These are phyloP conservation scores for Dryas iulia DNA, from an alignment of 1,140 invertebrate genomes.

Conservation along the genomic window DNA sequence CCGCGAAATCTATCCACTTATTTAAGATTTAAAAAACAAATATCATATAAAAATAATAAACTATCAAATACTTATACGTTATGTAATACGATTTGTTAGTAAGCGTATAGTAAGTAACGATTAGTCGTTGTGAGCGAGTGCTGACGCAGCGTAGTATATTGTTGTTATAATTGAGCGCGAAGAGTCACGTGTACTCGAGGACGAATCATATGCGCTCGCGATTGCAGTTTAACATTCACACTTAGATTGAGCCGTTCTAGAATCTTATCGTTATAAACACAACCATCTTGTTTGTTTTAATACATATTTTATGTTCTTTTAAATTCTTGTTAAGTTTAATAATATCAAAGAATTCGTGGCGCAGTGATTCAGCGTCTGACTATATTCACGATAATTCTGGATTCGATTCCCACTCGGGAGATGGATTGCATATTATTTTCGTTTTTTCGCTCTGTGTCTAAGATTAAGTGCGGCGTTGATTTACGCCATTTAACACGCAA, in stretches of 20 bases:
- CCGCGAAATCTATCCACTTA: too few species aligned
- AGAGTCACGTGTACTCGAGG: constrained; percentile 56
- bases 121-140: not conserved
- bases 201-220: constrained; percentile 38
- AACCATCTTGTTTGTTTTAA: not conserved
- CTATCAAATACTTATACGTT: not conserved
- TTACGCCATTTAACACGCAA: too few species aligned
- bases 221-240: constrained; percentile 48
- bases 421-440: too few species aligned
- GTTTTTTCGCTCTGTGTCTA: too few species aligned
- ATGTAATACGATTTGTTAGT: not conserved
- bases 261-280: constrained; percentile 30
- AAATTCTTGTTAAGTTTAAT: not conserved
- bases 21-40: too few species aligned
- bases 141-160: constrained; percentile 42
- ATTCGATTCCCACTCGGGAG: too few species aligned
- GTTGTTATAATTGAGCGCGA: constrained; percentile 51
- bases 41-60: too few species aligned
- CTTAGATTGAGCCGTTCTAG: constrained; percentile 49
- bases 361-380: too few species aligned
- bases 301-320: not conserved
- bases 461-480: too few species aligned
- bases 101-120: not conserved
- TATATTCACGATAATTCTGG: too few species aligned
- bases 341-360: not conserved